phyloP scores from a whole-genome alignment of 2,113 vertebrate species.

The Plotosus lineatus region DNA sequence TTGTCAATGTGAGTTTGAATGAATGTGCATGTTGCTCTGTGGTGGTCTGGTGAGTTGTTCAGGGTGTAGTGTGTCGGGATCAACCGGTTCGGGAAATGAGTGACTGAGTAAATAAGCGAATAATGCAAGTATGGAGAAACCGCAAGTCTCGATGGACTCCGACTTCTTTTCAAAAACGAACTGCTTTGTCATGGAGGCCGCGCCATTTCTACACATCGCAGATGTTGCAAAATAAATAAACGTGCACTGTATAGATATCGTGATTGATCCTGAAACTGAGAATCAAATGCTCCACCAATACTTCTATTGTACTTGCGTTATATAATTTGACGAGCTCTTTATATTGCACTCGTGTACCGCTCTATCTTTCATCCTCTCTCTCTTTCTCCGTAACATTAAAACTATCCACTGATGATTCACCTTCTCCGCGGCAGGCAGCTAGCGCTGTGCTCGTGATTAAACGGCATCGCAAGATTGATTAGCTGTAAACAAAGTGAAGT shows the following conservation, averaged over 20 bases:
- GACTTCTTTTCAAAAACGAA: background rate
- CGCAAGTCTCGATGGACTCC: too few relatives aligned
- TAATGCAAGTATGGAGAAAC: too few relatives aligned
- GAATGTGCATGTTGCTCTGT: too few relatives aligned
- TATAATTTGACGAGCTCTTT: conserved; percentile 3
- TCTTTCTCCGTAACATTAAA: conserved; percentile 18
- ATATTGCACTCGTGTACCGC: background rate
- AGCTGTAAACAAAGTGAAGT: conserved; percentile 70
- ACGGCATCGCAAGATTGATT: conserved; percentile 77
- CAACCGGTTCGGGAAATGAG: too few relatives aligned
- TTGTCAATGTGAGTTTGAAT: too few relatives aligned
- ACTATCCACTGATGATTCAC: conserved; percentile 14
- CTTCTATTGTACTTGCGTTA: background rate
- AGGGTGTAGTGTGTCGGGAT: too few relatives aligned
- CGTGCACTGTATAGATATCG: too few relatives aligned
- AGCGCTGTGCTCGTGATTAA: conserved; percentile 49
- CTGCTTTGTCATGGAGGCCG: background rate
- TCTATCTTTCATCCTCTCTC: background rate
- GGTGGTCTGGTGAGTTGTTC: too few relatives aligned
- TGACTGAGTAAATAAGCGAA: too few relatives aligned
- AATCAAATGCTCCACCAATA: background rate
- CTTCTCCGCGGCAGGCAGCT: conserved; percentile 7
- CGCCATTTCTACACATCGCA: background rate
- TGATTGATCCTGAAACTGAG: background rate
- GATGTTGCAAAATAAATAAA: background rate